These are phyloP conservation scores for Augochlora pura DNA, from an alignment of 1,140 invertebrate species.

Conservation along the genomic window DNA sequence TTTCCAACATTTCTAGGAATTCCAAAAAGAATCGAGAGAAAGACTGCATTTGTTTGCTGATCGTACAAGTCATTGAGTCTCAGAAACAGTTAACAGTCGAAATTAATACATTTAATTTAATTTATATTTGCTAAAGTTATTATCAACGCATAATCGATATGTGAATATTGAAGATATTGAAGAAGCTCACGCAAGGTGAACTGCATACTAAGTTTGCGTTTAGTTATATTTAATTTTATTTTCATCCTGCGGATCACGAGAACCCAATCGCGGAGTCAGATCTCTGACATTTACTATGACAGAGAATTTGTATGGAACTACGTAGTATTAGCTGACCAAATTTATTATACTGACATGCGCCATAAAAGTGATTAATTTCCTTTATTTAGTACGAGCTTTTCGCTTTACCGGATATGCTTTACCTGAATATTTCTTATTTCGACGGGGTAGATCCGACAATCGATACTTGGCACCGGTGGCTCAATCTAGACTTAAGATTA, in stretches of 20 bases:
- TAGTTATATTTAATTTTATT: neutral
- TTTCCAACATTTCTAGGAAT: conserved; percentile 6
- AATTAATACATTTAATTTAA: conserved; percentile 26
- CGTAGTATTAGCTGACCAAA: conserved; percentile 45
- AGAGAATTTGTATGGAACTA: conserved; percentile 1
- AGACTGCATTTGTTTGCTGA: conserved; percentile 21
- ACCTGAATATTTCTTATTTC: neutral
- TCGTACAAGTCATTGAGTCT: neutral
- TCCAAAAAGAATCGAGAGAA: conserved; percentile 11
- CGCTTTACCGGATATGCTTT: neutral
- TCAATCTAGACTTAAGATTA: conserved; percentile 25
- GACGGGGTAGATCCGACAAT: neutral
- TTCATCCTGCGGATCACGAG: neutral
- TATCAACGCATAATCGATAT: neutral
- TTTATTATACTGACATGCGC: conserved; percentile 17
- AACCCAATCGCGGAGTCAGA: neutral
- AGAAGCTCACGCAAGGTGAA: neutral
- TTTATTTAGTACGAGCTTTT: conserved; percentile 24
- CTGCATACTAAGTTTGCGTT: conserved; percentile 18
- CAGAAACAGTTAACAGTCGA: neutral
- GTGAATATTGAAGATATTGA: neutral
- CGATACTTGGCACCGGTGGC: neutral
- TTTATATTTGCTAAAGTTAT: conserved; percentile 26
- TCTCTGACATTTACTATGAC: conserved; percentile 18
- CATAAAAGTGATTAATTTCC: conserved; percentile 3